These are phyloP conservation scores for Acrossocheilus wenchowensis DNA, from an alignment of 2,797 vertebrate genomes.

Conservation along the genomic window DNA sequence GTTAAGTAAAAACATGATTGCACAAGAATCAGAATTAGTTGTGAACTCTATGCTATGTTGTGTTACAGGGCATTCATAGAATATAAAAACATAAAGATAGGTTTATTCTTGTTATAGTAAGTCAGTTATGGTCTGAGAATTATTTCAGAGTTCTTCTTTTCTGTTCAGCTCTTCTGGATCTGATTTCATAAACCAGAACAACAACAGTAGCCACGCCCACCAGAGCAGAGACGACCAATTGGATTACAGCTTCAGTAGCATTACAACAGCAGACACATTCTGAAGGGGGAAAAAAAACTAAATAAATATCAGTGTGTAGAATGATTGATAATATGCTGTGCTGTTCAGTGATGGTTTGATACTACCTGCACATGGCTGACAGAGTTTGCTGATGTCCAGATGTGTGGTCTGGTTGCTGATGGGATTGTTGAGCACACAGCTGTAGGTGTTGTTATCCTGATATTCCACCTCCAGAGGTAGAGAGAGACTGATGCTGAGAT, in stretches of 20 bases:
- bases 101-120: background rate
- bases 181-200: constrained; percentile 10
- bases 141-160: background rate
- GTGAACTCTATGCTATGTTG: background rate
- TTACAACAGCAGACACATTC: constrained; percentile 1
- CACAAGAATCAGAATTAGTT: too few species aligned
- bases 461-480: constrained; percentile 12
- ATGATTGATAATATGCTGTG: background rate
- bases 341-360: background rate
- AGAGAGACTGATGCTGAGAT: constrained; percentile 9
- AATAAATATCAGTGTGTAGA: background rate
- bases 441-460: constrained; percentile 9
- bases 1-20: background rate
- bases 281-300: background rate
- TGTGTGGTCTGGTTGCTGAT: background rate
- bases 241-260: background rate
- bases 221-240: constrained; percentile 3
- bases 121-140: background rate
- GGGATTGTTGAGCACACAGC: constrained; percentile 2
- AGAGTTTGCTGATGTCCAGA: background rate
- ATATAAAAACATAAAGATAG: too few species aligned
- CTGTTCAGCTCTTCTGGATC: constrained; percentile 1
- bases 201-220: constrained; percentile 20
- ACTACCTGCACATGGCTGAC: background rate
- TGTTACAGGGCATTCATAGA: background rate